phyloP scores from a whole-genome alignment of 1,140 invertebrate genomes.

The Hyles vespertilio region DNA sequence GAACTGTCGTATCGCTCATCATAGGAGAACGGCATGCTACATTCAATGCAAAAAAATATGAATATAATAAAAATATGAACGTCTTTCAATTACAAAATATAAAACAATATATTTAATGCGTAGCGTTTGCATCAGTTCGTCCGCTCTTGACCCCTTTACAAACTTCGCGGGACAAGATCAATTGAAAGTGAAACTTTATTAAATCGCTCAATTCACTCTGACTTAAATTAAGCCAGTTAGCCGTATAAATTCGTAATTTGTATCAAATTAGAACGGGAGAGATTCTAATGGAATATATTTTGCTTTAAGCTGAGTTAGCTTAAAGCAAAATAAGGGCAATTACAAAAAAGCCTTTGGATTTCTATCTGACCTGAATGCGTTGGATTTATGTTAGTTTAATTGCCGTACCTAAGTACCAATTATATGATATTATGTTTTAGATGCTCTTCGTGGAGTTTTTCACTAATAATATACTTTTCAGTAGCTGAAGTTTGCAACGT shows the following conservation, averaged over 20 bases:
- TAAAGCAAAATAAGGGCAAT: not conserved
- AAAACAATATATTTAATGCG: too few species aligned
- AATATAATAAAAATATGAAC: too few species aligned
- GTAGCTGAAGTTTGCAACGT: too few species aligned
- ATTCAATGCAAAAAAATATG: too few species aligned
- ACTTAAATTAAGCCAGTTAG: not conserved
- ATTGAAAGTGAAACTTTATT: not conserved
- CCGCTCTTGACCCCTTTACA: not conserved
- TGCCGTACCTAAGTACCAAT: not conserved
- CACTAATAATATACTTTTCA: too few species aligned
- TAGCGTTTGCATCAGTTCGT: too few species aligned
- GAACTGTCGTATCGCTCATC: too few species aligned
- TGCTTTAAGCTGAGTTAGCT: too few species aligned
- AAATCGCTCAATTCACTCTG: not conserved
- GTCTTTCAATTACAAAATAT: too few species aligned
- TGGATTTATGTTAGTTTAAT: conserved; percentile 3
- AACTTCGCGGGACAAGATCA: conserved; percentile 1
- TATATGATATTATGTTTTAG: too few species aligned
- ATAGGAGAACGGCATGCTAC: too few species aligned
- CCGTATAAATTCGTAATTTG: conserved; percentile 1
- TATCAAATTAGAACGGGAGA: not conserved
- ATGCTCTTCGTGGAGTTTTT: too few species aligned
- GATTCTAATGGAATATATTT: not conserved
- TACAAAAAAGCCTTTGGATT: not conserved
- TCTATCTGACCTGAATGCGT: not conserved